phyloP scores from a whole-genome alignment of 2,888 invertebrate species.

The Rotaria socialis region DNA sequence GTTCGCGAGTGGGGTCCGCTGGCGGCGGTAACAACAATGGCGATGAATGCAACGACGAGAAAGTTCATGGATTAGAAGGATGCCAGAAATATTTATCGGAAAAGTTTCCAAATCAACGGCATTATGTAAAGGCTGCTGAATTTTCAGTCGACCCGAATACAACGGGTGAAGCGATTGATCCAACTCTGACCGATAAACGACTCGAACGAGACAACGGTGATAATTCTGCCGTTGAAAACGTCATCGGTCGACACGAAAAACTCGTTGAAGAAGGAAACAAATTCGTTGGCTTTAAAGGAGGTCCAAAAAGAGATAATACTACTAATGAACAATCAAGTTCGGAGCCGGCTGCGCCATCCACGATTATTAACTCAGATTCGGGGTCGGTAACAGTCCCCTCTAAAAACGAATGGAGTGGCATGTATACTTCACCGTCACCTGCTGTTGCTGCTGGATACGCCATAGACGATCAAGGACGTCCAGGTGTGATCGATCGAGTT shows the following conservation, averaged over 20 bases:
- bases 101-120: background rate
- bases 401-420: background rate
- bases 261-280: background rate
- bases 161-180: background rate
- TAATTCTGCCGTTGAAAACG: background rate
- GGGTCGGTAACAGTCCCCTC: background rate
- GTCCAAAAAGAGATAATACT: background rate
- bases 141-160: background rate
- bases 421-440: background rate
- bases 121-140: background rate
- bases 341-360: background rate
- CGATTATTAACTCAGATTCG: background rate
- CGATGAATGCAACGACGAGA: background rate
- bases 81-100: background rate
- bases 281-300: background rate
- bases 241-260: background rate
- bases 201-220: background rate
- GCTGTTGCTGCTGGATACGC: background rate
- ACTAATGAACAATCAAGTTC: too few species aligned
- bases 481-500: background rate
- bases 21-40: background rate
- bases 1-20: background rate
- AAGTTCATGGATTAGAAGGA: background rate
- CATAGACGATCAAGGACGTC: background rate
- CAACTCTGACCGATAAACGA: background rate